Base-by-base conservation (phyloP, 2,113 vertebrate genomes). In the Oncorhynchus nerka region DNA sequence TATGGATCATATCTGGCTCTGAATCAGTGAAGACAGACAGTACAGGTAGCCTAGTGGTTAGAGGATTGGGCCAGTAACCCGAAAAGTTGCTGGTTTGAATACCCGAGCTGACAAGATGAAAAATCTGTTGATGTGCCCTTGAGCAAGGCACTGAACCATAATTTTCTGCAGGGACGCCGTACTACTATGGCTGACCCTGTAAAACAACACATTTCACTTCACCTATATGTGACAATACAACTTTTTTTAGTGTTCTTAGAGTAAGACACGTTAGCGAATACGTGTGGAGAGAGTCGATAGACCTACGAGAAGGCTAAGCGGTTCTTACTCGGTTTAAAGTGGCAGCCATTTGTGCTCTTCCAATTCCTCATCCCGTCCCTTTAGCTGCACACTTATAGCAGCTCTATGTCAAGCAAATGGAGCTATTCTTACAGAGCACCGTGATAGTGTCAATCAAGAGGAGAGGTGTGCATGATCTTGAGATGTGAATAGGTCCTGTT, bases 311-410 rank as follows among this genome's bases (percentile, higher is more conserved):
- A 28, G 85, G 68, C 78, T 78, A 84, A 91, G 90, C 84, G 84
- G 88, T 86, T 88, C 86, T 87, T 89, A 87, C 88, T 89, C 70
- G 59, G 85, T 55, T 81, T 90, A 84, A 93, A 92, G 91, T 92
- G 91, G 84, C n/a, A 62, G 80, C 86, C 74, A 84, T 45, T 90
- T 82, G 83, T 78, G 81, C 75, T 73, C 75, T 68, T 84, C 77
- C 77, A 30, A 71, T 79, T 86, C 70, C 26, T 70, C 70, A 70
- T 78, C 73, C 39, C 75, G 81, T 83, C 84, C 79, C 19, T 88
- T 82, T 76, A 83, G 75, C 81, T 68, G 79, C 64, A 69, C 89
- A 90, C 88, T 90, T 85, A 85, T 71, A 71, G 69, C 4, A 82
- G 76, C 85, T 84, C 84, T 84, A 82, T 90, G 88, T 90, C 79